Evolutionary conservation across 2,113 vertebrate genomes (phyloP), one percentile per base, ranked within the genome.

Genomic region (Corythornis vintsioides): DNA sequence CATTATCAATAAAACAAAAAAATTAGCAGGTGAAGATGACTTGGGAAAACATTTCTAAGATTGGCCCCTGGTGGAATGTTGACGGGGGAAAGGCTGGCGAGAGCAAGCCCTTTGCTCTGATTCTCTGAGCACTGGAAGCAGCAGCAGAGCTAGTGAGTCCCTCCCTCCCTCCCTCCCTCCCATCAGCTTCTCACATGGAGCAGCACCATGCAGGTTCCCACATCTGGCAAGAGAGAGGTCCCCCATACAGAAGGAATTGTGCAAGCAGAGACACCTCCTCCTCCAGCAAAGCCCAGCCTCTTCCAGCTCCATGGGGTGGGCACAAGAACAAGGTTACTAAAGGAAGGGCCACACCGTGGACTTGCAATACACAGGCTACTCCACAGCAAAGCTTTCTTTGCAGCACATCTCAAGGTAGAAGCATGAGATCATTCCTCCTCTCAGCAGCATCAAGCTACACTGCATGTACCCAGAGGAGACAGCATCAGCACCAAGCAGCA

Each of bases 331-430:
- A 48, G 55, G 45, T 21, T n/a, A 63, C 56, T 40, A 13, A 38
- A 25, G 50, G 35, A 78, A 57, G 2, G 1, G 60, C 10, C 53
- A 53, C 1, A 0, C 1, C 20, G 16, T 17, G 57, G 59, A 65
- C 45, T 15, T 29, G 7, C 20, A 52, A 26, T 4, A 4, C 13
- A 38, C 1, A 6, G 38, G 48, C 21, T 38, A 9, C 33, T 42
- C 35, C 43, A 52, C 61, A 64, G 70, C n/a, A 82, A 52, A 89
- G 70, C 33, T 42, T 63, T 53, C 77, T 55, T 10, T 31, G 43
- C 19, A 59, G 61, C 57, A 15, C 38, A 64, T 29, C 61, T 63
- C 31, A 7, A 63, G 40, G 29, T 16, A 26, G 14, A 42, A 11
- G 2, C 13, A 11, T 0, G 4, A 52, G 1, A 31, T 25, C 22